Base-by-base conservation (phyloP, 64 coral and sea anemone species). In the Montipora capricornis region DNA sequence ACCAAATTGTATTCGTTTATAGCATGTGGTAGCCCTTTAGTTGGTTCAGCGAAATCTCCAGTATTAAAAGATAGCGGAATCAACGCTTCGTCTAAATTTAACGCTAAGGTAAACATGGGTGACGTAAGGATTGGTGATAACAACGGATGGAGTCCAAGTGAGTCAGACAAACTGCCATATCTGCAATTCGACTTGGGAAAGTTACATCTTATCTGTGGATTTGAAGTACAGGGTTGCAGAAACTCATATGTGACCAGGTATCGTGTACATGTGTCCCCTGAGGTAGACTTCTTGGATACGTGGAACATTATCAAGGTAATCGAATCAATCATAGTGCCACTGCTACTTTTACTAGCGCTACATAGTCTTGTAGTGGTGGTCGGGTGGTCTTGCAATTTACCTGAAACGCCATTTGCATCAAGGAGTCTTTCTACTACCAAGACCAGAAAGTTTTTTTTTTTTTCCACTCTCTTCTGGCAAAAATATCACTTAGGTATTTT, bases 271-370 rank as follows among this genome's bases (percentile, higher is more conserved):
- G 81, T 84, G 4, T 68, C 81, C 7, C 60, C 81, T 10, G 81
- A 84, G 19, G 19, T 69, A 45, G 15, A 84, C 16, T 84, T 8
- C 44, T 84, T 59, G 81, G 81, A 84, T 48, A 16, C 60, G 6
- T 84, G 81, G 81, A 84, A 84, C 68, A 68, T 47, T 10, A 68
- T 84, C 4, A 83, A 68, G 81, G 81, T 84, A 77, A 77, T 45
- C 14, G 46, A 2, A 44, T 57, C 29, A 37, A 37, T 37, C 29
- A 37, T 37, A 37, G 29, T 37, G 29, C 29, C 29, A 37, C 29
- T 37, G 29, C 29, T 37, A 37, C 29, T 37, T 37, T 37, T 37
- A 37, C 29, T 37, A 37, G 29, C 29, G 29, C 29, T 37, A 37
- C 29, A 37, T 37, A 37, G 29, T 37, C 29, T 37, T 37, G 29